Base-by-base conservation (phyloP, 2,888 invertebrate species). In the Conops quadrifasciatus region DNA sequence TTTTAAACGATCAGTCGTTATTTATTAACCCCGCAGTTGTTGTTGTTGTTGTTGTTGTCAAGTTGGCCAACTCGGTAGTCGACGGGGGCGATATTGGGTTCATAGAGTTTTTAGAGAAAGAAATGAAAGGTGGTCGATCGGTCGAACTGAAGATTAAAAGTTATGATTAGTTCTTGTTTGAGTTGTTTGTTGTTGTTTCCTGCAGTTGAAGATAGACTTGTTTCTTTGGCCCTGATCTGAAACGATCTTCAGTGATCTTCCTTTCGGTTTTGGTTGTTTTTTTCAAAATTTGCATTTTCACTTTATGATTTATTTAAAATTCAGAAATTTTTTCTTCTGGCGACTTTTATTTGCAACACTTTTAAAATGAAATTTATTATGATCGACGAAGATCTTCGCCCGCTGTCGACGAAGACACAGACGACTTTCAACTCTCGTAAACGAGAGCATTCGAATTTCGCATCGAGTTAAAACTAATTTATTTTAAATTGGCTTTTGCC, bases 401-500 rank as follows among this genome's bases (percentile, higher is more conserved):
- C 11, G 36, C 4, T 36, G 36, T 9, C 36, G 36, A 36, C 9
- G 36, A 9, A 4, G 36, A 36, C 9, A 36, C 36, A 36, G 36
- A 9, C 36, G 36, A 36, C 9, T 36, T 36, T 36, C 36, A 9
- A 4, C 4, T 36, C 36, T 36, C 36, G 36, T 36, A 7, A 36
- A 36, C 36, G 36, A 36, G 36, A 36, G 36, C 9, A 36, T 36
- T 36, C 36, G 36, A n/a, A n/a, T 9, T 36, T 36, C 36, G 36
- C 9, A 36, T 36, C 9, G 36, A 36, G 36, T 36, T 58, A 26
- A 49, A 64, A 49, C 9, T 30, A 64, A 64, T 64, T 64, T 28
- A 64, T 64, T 64, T 64, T 49, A 49, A 47, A 64, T 64, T 24
- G 64, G 51, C 47, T 36, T 36, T 36, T 36, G 36, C 5, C 36